These are phyloP conservation scores for Rousettus leschenaultii DNA, from an alignment of 2,113 vertebrate species.

Conservation along the genomic window DNA sequence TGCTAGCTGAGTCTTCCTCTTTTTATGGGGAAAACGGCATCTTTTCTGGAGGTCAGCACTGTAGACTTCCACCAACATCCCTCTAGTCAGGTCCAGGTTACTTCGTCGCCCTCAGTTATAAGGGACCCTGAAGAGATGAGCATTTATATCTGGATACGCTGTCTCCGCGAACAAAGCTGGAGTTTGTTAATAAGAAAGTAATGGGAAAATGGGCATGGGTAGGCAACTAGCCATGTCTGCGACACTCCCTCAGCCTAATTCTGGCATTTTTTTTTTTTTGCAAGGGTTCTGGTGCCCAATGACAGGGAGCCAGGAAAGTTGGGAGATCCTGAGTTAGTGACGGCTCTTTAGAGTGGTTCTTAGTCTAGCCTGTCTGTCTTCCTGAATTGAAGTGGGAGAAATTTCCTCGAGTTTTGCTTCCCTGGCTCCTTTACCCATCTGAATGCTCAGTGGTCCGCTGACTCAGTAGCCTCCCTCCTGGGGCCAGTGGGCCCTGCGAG, in stretches of 20 bases:
- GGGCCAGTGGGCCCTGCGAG: background rate
- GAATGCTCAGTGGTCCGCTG: background rate
- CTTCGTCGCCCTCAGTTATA: background rate
- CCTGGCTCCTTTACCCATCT: background rate
- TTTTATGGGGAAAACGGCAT: background rate
- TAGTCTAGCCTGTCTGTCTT: slow-evolving; percentile 7
- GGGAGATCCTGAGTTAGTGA: background rate
- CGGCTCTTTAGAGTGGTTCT: slow-evolving; percentile 36
- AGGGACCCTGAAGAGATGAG: background rate
- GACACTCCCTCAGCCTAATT: background rate
- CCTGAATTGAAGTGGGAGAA: background rate
- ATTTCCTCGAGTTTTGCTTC: background rate
- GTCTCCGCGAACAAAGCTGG: background rate
- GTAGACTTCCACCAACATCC: background rate
- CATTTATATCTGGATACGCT: background rate
- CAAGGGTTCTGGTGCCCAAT: background rate
- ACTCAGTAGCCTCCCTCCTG: background rate
- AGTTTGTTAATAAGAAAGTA: background rate
- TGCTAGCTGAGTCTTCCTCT: background rate
- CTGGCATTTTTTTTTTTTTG: background rate
- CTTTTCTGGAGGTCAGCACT: background rate
- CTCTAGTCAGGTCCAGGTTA: background rate
- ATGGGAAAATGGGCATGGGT: background rate
- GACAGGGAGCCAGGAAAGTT: background rate
- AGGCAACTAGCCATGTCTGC: background rate